A percentile compares a stretch with the other conserved stretches of the same genome.
Evolutionary conservation across 2,888 invertebrate genomes (phyloP).

Genomic region (Bembecia ichneumoniformis): DNA sequence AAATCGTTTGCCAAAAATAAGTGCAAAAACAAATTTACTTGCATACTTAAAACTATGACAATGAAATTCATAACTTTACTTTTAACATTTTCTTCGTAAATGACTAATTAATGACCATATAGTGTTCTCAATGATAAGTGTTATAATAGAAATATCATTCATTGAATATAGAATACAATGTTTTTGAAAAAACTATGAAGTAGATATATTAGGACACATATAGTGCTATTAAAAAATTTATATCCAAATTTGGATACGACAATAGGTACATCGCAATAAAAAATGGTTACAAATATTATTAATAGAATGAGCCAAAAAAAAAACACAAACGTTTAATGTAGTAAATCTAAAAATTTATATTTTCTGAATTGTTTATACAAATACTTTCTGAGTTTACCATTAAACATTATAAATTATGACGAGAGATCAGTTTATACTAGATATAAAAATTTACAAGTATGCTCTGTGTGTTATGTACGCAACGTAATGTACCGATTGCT

Average conservation of each 20-base stretch:
- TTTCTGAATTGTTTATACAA: conserved; percentile 64
- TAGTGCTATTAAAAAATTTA: conserved; percentile 57
- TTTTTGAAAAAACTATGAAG: conserved; percentile 63
- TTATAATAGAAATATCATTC: conserved; percentile 68
- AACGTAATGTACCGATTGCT: conserved; percentile 46
- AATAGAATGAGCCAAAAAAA: conserved; percentile 48
- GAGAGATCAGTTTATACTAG: conserved; percentile 71
- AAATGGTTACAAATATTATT: conserved; percentile 28
- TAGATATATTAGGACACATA: conserved; percentile 64
- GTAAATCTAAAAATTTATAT: conserved; percentile 61
- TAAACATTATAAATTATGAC: conserved; percentile 65
- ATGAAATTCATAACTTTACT: conserved; percentile 62
- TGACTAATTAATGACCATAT: conserved; percentile 58
- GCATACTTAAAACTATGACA: conserved; percentile 69
- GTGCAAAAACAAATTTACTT: conserved; percentile 66
- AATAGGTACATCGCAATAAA: conserved; percentile 44
- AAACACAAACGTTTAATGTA: conserved; percentile 43
- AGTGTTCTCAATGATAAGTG: conserved; percentile 66
- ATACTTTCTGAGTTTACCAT: conserved; percentile 60
- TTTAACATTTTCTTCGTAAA: conserved; percentile 58
- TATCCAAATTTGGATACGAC: conserved; percentile 54
- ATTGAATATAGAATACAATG: conserved; percentile 71
- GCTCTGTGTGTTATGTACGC: conserved; percentile 56
- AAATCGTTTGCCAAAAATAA: conserved; percentile 58
- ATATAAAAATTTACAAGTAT: conserved; percentile 68